phyloP scores from a whole-genome alignment of 2,113 vertebrate species.

The Callipepla squamata region DNA sequence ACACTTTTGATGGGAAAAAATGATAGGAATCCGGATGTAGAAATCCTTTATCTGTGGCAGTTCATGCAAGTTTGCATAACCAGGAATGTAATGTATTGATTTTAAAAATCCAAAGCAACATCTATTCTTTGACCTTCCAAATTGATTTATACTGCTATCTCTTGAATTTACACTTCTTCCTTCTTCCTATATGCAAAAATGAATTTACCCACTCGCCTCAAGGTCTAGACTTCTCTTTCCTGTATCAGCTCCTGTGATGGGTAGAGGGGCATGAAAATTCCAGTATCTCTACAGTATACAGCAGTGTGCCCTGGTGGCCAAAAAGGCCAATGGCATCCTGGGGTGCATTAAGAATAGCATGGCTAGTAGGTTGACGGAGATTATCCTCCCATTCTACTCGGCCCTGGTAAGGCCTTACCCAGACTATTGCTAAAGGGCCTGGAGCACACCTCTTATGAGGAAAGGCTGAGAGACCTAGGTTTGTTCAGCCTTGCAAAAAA shows the following conservation, averaged over 20 bases:
- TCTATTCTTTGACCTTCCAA: neutral
- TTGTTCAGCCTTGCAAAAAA: too few species aligned
- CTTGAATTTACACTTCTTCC: neutral
- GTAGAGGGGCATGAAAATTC: accelerated
- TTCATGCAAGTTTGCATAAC: neutral
- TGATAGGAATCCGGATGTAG: neutral
- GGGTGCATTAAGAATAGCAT: too few species aligned
- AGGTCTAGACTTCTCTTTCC: neutral
- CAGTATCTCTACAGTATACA: neutral
- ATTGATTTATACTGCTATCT: neutral
- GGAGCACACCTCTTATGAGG: too few species aligned
- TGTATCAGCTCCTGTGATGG: neutral
- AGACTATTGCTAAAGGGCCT: too few species aligned
- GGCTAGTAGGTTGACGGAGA: too few species aligned
- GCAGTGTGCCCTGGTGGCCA: too few species aligned
- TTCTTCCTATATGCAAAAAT: neutral
- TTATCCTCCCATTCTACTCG: too few species aligned
- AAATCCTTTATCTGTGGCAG: neutral
- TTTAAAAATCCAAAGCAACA: neutral
- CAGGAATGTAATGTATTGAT: neutral
- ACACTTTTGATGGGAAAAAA: neutral
- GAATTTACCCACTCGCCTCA: neutral
- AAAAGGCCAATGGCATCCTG: too few species aligned
- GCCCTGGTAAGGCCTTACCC: too few species aligned
- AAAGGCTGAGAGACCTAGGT: too few species aligned